A percentile compares a stretch with the other conserved stretches of the same genome.
phyloP scores from a whole-genome alignment of 2,113 vertebrate species.

The Toxotes chatareus region DNA sequence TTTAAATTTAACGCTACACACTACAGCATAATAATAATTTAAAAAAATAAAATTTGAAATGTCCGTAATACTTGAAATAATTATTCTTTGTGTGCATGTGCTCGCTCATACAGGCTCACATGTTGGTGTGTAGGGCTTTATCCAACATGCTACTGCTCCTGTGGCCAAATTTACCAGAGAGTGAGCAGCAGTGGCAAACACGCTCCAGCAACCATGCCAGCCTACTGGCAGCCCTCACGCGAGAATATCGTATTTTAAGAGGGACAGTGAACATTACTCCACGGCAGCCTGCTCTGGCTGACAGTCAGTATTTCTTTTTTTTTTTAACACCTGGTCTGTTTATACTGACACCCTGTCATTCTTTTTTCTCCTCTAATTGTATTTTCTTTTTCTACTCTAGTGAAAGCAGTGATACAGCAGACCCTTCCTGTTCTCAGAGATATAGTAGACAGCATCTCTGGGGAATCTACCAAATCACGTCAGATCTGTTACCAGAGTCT shows the following conservation, averaged over 20 bases:
- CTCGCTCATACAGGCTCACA: slow-evolving; percentile 87
- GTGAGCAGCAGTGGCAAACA: slow-evolving; percentile 94
- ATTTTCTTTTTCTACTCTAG: slow-evolving; percentile 75
- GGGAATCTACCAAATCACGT: slow-evolving; percentile 96
- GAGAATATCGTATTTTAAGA: slow-evolving; percentile 91
- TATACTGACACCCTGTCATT: not conserved
- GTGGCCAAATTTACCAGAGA: slow-evolving; percentile 94
- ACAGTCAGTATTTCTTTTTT: slow-evolving; percentile 86
- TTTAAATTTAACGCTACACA: not conserved
- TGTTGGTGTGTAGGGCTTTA: slow-evolving; percentile 93
- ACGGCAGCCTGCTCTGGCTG: slow-evolving; percentile 87
- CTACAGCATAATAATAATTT: not conserved
- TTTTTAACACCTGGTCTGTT: not conserved
- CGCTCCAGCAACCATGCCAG: slow-evolving; percentile 93
- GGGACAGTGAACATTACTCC: slow-evolving; percentile 84
- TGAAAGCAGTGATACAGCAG: slow-evolving; percentile 93
- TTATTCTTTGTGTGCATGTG: not conserved
- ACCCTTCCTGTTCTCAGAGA: slow-evolving; percentile 94
- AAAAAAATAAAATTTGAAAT: not conserved
- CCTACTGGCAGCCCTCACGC: slow-evolving; percentile 91
- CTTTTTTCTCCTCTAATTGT: not conserved
- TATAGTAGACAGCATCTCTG: slow-evolving; percentile 93
- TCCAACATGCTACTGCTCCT: slow-evolving; percentile 95
- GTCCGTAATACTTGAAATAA: not conserved
- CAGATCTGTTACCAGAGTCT: slow-evolving; percentile 99